These are phyloP conservation scores for Propithecus perrieri DNA, from an alignment of 2,797 vertebrate genomes.

Conservation along the genomic window DNA sequence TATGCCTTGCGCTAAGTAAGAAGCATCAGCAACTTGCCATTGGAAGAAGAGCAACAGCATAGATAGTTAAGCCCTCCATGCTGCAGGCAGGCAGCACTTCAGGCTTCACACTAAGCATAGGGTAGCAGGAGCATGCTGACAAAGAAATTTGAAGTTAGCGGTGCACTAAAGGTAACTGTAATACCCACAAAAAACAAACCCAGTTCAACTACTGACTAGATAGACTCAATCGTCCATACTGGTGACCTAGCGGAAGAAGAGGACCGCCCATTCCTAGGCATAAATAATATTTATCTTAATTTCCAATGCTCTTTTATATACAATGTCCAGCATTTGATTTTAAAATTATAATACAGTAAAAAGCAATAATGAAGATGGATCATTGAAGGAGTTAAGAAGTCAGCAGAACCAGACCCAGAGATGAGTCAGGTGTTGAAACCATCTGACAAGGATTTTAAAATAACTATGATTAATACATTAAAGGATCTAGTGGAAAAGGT, in stretches of 20 bases:
- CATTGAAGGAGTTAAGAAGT: neutral
- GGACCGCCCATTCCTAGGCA: neutral
- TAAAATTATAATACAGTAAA: neutral
- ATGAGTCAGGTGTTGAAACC: neutral
- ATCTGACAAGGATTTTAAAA: neutral
- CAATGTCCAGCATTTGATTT: neutral
- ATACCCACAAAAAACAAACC: neutral
- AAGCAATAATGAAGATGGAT: neutral
- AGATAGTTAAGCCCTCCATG: neutral
- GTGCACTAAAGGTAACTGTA: neutral
- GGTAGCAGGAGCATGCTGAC: neutral
- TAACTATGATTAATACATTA: neutral
- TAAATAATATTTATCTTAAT: neutral
- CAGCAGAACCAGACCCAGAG: neutral
- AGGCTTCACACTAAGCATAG: no score
- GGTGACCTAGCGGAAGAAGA: neutral
- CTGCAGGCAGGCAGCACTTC: neutral
- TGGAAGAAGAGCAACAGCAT: neutral
- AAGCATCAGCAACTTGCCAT: neutral
- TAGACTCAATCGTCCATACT: neutral
- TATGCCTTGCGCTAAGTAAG: neutral
- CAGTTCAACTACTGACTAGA: neutral
- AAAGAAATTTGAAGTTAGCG: neutral
- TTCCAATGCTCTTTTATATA: neutral
- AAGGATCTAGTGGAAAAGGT: neutral